These are phyloP conservation scores for Merodon equestris DNA, from an alignment of 2,888 invertebrate species.

Conservation along the genomic window DNA sequence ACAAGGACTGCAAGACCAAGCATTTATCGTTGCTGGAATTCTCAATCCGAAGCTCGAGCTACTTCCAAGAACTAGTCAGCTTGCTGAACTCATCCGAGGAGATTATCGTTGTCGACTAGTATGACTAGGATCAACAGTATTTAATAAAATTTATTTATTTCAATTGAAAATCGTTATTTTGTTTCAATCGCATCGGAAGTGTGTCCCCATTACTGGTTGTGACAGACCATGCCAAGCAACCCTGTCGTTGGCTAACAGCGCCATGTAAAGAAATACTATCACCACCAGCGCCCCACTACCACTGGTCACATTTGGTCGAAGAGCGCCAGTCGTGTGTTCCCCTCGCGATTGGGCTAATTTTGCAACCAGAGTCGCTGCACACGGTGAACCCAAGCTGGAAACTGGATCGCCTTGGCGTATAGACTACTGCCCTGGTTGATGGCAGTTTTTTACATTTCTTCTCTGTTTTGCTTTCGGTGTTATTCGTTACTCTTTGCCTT, in stretches of 20 bases:
- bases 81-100: slow-evolving; percentile 38
- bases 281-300: too few species aligned
- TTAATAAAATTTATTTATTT: neutral
- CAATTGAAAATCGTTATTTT: too few species aligned
- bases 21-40: slow-evolving; percentile 72
- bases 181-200: too few species aligned
- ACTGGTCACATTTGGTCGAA: too few species aligned
- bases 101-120: slow-evolving; percentile 69
- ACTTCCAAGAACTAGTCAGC: slow-evolving; percentile 72
- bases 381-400: slow-evolving; percentile 27
- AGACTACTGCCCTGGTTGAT: slow-evolving; percentile 38
- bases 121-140: neutral
- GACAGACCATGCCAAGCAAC: too few species aligned
- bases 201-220: too few species aligned
- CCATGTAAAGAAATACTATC: too few species aligned
- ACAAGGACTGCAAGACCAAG: slow-evolving; percentile 71
- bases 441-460: too few species aligned
- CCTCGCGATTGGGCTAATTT: slow-evolving; percentile 16
- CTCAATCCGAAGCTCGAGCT: slow-evolving; percentile 71
- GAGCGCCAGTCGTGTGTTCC: too few species aligned
- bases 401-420: slow-evolving; percentile 59
- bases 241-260: too few species aligned
- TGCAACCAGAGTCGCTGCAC: slow-evolving; percentile 50
- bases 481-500: slow-evolving; percentile 2
- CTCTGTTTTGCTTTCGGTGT: neutral